phyloP scores from a whole-genome alignment of 1,140 invertebrate species.

The Pemphigus obesinymphae region DNA sequence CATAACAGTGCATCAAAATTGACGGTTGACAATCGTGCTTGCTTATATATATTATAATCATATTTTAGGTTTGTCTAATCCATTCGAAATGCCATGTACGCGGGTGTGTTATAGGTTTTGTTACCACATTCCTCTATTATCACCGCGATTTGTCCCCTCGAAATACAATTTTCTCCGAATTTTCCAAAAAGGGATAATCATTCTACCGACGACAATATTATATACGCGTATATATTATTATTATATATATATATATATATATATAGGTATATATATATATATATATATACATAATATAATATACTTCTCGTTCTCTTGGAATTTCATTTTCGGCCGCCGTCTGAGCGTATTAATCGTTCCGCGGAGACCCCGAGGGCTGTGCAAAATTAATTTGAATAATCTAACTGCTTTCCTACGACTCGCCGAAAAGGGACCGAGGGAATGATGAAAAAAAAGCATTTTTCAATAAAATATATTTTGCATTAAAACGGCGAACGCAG shows the following conservation, averaged over 20 bases:
- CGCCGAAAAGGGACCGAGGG: background rate
- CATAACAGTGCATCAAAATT: too few species aligned
- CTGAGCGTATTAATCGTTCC: background rate
- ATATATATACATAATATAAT: background rate
- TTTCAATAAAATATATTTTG: constrained; percentile 19
- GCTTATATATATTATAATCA: too few species aligned
- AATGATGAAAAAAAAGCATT: background rate
- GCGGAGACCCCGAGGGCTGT: background rate
- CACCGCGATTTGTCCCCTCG: too few species aligned
- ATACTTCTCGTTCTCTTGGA: background rate
- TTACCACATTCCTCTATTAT: too few species aligned
- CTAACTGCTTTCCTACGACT: background rate
- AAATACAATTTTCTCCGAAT: background rate
- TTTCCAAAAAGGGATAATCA: too few species aligned
- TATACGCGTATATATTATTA: background rate
- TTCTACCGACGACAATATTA: background rate
- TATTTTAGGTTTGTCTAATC: too few species aligned
- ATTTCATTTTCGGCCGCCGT: background rate
- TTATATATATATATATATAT: background rate
- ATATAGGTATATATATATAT: background rate
- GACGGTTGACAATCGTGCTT: too few species aligned
- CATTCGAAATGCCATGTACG: too few species aligned
- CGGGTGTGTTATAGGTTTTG: too few species aligned
- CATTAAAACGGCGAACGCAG: background rate
- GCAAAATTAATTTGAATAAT: constrained; percentile 8